A percentile compares a stretch with the other conserved stretches of the same genome.
phyloP scores from a whole-genome alignment of 2,113 vertebrate species.

The Hyaena hyaena region DNA sequence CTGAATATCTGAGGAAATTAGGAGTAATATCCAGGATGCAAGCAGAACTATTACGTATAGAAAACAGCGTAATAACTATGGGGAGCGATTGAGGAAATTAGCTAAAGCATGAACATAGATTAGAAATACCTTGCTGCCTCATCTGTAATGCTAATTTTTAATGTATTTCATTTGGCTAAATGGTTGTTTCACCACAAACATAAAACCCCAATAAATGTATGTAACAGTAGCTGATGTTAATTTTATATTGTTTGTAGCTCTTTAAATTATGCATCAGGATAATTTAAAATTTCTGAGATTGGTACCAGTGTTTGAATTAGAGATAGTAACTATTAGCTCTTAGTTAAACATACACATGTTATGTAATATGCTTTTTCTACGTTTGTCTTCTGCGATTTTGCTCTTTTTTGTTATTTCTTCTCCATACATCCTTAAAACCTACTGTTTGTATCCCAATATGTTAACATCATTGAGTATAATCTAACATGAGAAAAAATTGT shows the following conservation, averaged over 20 bases:
- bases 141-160: background rate
- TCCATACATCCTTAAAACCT: background rate
- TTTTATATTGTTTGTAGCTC: background rate
- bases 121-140: background rate
- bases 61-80: background rate
- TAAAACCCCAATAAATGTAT: background rate
- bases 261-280: background rate
- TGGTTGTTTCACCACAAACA: background rate
- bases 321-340: background rate
- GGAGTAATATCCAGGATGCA: background rate
- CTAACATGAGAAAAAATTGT: background rate
- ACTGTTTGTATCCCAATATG: background rate
- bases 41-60: background rate
- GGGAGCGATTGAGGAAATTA: constrained; percentile 51
- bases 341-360: background rate
- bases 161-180: background rate
- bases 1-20: background rate
- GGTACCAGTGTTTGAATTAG: background rate
- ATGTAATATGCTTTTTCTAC: background rate
- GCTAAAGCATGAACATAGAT: background rate
- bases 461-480: background rate
- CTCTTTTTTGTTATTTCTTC: background rate
- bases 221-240: background rate
- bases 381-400: background rate
- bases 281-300: background rate